Base-by-base conservation (phyloP, 2,113 vertebrate species). In the Rutilus rutilus region DNA sequence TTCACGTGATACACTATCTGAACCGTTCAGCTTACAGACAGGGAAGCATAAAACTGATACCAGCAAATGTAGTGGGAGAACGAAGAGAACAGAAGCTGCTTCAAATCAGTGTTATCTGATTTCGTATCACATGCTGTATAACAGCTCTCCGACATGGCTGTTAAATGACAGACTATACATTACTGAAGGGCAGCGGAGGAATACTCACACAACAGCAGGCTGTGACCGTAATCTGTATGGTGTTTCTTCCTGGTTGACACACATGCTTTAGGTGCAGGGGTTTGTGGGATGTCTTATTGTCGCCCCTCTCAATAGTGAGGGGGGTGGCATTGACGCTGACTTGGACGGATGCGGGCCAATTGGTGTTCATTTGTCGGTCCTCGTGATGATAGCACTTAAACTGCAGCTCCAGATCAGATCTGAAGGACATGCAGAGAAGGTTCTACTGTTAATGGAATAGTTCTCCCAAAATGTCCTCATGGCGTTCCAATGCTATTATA, bases 321-420 rank as follows among this genome's bases (percentile, higher is more conserved):
- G 98, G 98, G 0, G 98, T 99, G 92, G 98, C 98, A 5, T 99
- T 99, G 91, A 99, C 98, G 85, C 98, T 99, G 96, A 99, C 98
- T 94, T 99, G 98, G 89, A 99, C 98, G 0, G 98, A 99, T 14
- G 98, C 98, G 0, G 98, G 98, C 98, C 98, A 99, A 94, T 99
- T 99, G 87, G 98, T 99, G 95, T 99, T 99, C 98, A 99, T 99
- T 94, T 99, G 98, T 87, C 98, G 94, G 93, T 99, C 98, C 94
- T 99, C 98, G 0, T 99, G 98, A 92, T 99, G 98, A 93, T 99
- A 99, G 95, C 98, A 99, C 91, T 99, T 99, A 92, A 99, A 99
- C 94, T 99, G 98, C 82, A 99, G 96, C 91, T 99, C 98, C 90
- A 99, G 94, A 92, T 99, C 98, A 54, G 98, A 99, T 94, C 98